Conservation (phyloP, 2,797 vertebrate genomes). For the Melanotaenia trifasciata region DNA sequence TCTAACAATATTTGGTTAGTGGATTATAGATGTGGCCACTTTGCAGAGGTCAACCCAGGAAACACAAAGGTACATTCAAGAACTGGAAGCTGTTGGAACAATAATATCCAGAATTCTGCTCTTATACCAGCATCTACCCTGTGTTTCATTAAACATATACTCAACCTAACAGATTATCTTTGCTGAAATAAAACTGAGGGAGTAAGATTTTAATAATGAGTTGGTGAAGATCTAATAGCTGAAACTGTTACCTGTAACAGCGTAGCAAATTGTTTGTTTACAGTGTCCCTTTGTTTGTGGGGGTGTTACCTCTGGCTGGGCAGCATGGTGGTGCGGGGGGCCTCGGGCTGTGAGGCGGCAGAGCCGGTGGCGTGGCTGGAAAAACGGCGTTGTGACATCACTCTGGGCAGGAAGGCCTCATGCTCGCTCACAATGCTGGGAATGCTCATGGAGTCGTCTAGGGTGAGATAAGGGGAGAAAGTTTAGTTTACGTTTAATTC, state of each 20-base stretch:
- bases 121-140: too few relatives aligned
- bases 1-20: too few relatives aligned
- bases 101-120: too few relatives aligned
- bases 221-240: too few relatives aligned
- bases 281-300: background rate
- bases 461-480: background rate
- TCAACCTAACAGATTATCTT: too few relatives aligned
- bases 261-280: background rate
- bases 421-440: constrained; percentile 99
- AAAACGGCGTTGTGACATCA: constrained; percentile 92
- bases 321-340: constrained; percentile 88
- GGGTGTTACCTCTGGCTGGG: constrained; percentile 94
- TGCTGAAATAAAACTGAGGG: too few relatives aligned
- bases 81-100: too few relatives aligned
- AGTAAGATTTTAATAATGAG: too few relatives aligned
- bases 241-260: too few relatives aligned
- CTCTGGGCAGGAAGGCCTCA: constrained; percentile 91
- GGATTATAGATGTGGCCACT: background rate
- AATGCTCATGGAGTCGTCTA: constrained; percentile 97
- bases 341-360: constrained; percentile 87
- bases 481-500: background rate
- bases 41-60: background rate
- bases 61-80: too few relatives aligned
- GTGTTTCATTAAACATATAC: too few relatives aligned
- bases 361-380: constrained; percentile 95